Evolutionary conservation across 2,888 invertebrate genomes (phyloP).

Genomic region (Deilephila porcellus): DNA sequence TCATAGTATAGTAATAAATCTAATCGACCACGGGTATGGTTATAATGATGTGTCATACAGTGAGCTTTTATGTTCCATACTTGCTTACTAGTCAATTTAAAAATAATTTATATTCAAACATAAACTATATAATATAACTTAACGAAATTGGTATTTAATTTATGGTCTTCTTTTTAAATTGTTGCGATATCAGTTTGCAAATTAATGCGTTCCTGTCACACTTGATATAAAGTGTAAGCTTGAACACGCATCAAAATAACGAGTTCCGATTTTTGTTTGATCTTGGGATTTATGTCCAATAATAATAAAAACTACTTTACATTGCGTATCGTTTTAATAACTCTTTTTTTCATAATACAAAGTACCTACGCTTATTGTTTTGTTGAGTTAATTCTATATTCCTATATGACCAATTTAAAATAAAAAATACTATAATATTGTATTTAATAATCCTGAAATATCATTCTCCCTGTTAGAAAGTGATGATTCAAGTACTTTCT

Average conservation of each 20-base stretch:
- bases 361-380: no score
- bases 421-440: no score
- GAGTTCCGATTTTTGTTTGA: neutral
- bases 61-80: neutral
- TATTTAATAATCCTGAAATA: no score
- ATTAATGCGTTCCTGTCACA: neutral
- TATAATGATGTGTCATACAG: neutral
- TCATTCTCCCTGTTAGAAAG: no score
- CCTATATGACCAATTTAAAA: no score
- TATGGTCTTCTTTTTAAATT: neutral
- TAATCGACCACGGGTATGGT: no score
- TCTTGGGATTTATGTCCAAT: no score
- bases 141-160: neutral
- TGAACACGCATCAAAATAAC: neutral
- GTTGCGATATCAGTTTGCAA: neutral
- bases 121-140: neutral
- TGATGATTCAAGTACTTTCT: no score
- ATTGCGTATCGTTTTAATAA: no score
- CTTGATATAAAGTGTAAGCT: neutral
- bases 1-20: slow-evolving; percentile 14
- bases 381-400: no score
- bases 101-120: slow-evolving; percentile 15
- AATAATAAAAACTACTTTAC: no score
- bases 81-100: neutral
- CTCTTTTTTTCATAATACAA: no score